Percentiles rank a stretch among this genome's conserved stretches.
Conservation (phyloP, 1,140 invertebrate genomes). For the Pentalonia nigronervosa region DNA sequence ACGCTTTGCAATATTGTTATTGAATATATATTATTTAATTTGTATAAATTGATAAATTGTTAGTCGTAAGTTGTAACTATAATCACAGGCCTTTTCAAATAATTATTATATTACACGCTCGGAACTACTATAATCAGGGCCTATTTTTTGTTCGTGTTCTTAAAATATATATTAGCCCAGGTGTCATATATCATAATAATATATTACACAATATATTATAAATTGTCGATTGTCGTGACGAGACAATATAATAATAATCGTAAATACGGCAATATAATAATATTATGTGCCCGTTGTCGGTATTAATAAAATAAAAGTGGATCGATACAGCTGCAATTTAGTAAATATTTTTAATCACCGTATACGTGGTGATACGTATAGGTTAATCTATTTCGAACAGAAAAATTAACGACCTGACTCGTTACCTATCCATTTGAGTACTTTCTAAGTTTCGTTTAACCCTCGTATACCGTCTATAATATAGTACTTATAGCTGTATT, state of each 20-base stretch:
- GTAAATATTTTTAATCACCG: neutral
- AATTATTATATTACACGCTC: neutral
- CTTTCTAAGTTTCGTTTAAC: constrained; percentile 12
- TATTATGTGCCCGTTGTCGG: neutral
- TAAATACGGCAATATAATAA: neutral
- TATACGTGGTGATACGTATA: neutral
- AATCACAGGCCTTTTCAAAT: too few relatives aligned
- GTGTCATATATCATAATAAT: neutral
- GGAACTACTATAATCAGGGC: too few relatives aligned
- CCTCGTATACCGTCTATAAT: neutral
- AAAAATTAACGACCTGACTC: neutral
- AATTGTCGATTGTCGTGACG: neutral
- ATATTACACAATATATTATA: neutral
- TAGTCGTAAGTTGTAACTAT: too few relatives aligned
- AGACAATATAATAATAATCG: neutral
- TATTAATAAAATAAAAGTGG: neutral
- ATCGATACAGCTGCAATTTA: neutral
- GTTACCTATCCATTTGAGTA: neutral
- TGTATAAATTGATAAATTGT: too few relatives aligned
- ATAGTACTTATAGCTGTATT: neutral
- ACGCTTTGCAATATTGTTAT: too few relatives aligned
- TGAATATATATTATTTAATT: too few relatives aligned
- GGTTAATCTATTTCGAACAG: neutral
- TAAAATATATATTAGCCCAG: neutral
- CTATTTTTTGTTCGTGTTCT: neutral